Percentiles rank a stretch among this genome's conserved stretches.
phyloP scores from a whole-genome alignment of 2,113 vertebrate genomes.

The Cheilinus undulatus region DNA sequence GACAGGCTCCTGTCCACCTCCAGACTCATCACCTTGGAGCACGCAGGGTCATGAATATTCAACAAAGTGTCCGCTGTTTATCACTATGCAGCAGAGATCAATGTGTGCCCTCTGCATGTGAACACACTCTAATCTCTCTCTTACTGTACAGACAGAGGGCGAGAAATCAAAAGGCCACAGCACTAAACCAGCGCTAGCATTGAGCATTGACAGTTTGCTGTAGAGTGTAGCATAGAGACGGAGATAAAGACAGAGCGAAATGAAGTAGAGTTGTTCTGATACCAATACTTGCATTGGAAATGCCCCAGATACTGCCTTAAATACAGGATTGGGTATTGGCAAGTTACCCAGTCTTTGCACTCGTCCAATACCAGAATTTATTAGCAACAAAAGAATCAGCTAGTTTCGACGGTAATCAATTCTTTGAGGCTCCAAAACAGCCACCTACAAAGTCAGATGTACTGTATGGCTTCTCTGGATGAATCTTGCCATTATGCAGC shows the following conservation, averaged over 20 bases:
- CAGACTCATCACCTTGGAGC: constrained; percentile 58
- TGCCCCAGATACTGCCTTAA: not conserved
- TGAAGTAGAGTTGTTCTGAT: not conserved
- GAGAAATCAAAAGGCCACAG: not conserved
- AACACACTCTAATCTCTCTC: constrained; percentile 50
- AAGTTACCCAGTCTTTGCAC: not conserved
- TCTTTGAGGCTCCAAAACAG: too few species aligned
- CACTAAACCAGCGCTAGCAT: not conserved
- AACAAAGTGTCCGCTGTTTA: constrained; percentile 54
- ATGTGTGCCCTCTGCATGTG: constrained; percentile 54
- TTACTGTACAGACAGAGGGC: constrained; percentile 26
- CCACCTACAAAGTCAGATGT: too few species aligned
- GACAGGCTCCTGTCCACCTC: constrained; percentile 45
- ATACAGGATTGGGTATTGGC: not conserved
- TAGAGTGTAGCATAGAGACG: not conserved
- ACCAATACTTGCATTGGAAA: not conserved
- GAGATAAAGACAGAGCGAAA: not conserved
- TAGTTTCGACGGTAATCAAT: too few species aligned
- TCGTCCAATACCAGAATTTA: not conserved
- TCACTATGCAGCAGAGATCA: constrained; percentile 65
- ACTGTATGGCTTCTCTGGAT: too few species aligned
- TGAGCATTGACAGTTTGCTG: not conserved
- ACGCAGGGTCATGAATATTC: constrained; percentile 69
- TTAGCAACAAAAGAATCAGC: not conserved
- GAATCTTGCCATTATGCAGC: too few species aligned